Evolutionary conservation across 1,140 invertebrate species (phyloP).

Genomic region (Agraylea sexmaculata): DNA sequence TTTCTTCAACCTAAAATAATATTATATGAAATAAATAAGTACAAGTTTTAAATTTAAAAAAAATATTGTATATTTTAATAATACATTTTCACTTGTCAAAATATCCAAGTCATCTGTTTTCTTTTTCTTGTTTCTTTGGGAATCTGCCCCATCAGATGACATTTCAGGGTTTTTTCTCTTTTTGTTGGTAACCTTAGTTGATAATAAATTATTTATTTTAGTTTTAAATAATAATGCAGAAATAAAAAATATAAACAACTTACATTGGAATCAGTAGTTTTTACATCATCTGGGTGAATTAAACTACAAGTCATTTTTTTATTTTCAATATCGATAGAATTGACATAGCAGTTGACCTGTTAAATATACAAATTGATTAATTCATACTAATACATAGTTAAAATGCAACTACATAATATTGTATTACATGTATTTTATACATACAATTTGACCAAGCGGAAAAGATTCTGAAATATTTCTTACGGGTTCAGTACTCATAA

Average conservation of each 20-base stretch:
- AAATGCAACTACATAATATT: slow-evolving; percentile 1
- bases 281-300: slow-evolving; percentile 16
- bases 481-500: slow-evolving; percentile 37
- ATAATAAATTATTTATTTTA: neutral
- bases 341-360: slow-evolving; percentile 34
- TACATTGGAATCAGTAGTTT: slow-evolving; percentile 6
- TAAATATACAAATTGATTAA: slow-evolving; percentile 12
- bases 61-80: too few species aligned
- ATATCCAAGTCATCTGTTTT: too few species aligned
- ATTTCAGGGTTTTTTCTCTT: slow-evolving; percentile 18
- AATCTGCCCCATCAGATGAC: slow-evolving; percentile 1
- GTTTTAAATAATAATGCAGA: slow-evolving; percentile 4
- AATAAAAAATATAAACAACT: neutral
- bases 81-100: too few species aligned
- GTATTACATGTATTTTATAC: slow-evolving; percentile 19
- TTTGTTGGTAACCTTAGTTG: slow-evolving; percentile 14
- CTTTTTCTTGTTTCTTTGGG: slow-evolving; percentile 1
- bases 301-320: slow-evolving; percentile 35
- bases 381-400: neutral
- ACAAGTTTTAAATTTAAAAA: too few species aligned
- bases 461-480: slow-evolving; percentile 36
- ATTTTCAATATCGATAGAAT: slow-evolving; percentile 27
- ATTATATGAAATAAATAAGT: too few species aligned
- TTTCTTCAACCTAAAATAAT: too few species aligned
- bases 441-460: slow-evolving; percentile 49